Evolutionary conservation across 2,113 vertebrate genomes (phyloP), one percentile per base, ranked within the genome.

Genomic region (Scomber colias): DNA sequence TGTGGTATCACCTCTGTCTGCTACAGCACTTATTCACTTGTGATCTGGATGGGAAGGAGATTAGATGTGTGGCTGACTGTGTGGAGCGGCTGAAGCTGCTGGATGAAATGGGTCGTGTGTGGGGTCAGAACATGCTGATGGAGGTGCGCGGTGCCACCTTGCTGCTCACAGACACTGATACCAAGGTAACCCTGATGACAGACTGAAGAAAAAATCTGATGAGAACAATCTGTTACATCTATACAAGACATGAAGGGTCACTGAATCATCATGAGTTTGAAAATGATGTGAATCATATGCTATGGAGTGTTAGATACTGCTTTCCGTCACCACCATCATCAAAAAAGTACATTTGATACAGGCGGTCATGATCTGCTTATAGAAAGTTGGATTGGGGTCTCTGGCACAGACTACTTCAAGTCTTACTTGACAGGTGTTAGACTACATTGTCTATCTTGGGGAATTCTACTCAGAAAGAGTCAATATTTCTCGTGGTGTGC

Each of bases 81-180:
- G 76, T 98, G 83, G 87, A 77, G 3, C 92, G 90, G 3, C 95
- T 99, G 56, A 93, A 89, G 78, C 51, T 88, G 24, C 87, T 98
- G 93, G 90, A 97, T 0, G 92, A 89, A 0, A 94, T 95, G 90
- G 97, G 96, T 0, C 92, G 93, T 0, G 75, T 99, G 16, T 99
- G 98, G 98, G 96, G 95, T 1, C 98, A 99, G 89, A 93, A 95
- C n/a, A 94, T 99, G 95, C 11, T 94, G 78, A 92, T 99, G 84
- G 93, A 95, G 71, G 90, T 96, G 75, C 88, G 13, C 2, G 90
- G 93, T 0, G 62, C 87, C 65, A 75, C 90, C n/a, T 48, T 99
- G 76, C 88, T 95, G 63, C 93, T 99, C 71, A 93, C 87, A 9
- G 98, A 99, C 88, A 93, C 93, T 0, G 96, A 97, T 80, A 96